These are phyloP conservation scores for Corynorhinus townsendii DNA, from an alignment of 2,113 vertebrate genomes.

Conservation along the genomic window DNA sequence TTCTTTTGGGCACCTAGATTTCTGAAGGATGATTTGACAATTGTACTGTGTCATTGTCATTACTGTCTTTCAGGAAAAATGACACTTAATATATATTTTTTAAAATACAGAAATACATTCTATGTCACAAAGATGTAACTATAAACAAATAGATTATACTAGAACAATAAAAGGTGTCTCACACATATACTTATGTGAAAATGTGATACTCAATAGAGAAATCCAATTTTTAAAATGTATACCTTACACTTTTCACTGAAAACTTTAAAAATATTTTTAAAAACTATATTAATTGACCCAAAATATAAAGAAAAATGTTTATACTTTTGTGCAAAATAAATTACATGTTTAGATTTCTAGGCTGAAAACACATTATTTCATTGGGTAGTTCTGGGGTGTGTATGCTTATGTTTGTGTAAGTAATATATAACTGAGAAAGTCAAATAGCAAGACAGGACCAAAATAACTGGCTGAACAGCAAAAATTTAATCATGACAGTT, in stretches of 20 bases:
- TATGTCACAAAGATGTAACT: neutral
- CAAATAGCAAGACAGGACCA: neutral
- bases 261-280: neutral
- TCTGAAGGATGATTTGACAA: conserved; percentile 11
- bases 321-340: conserved; percentile 31
- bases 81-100: neutral
- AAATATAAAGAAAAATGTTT: conserved; percentile 24
- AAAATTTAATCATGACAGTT: conserved; percentile 21
- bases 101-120: neutral
- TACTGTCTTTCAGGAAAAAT: conserved; percentile 12
- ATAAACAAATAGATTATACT: neutral
- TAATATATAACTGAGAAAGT: neutral
- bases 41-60: neutral
- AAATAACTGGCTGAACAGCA: neutral
- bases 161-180: neutral
- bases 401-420: neutral
- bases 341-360: neutral
- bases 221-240: neutral
- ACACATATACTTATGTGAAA: neutral
- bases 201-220: neutral
- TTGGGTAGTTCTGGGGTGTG: neutral
- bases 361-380: neutral
- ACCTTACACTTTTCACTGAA: neutral
- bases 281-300: neutral
- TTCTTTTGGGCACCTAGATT: neutral